Percentiles rank a stretch among this genome's conserved stretches.
Conservation (phyloP, 2,888 invertebrate genomes). For the Athripsodes cinereus region DNA sequence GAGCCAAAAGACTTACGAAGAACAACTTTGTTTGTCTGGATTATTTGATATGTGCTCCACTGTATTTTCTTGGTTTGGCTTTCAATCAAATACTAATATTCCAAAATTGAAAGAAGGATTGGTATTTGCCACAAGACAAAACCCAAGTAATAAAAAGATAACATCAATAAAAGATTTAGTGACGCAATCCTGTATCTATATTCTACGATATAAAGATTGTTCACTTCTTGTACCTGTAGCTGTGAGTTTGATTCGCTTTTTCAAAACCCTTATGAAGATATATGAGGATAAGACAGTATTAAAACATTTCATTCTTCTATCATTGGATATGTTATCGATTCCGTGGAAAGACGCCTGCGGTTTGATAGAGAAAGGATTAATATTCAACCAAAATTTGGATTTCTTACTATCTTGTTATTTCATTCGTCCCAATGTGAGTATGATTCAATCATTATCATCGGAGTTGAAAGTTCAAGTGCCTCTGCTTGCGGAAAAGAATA, state of each 20-base stretch:
- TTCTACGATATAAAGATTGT: slow-evolving; percentile 41
- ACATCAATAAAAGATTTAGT: slow-evolving; percentile 34
- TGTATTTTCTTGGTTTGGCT: slow-evolving; percentile 50
- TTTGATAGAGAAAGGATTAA: slow-evolving; percentile 56
- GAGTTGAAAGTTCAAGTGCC: slow-evolving; percentile 52
- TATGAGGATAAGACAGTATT: slow-evolving; percentile 39
- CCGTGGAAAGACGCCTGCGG: slow-evolving; percentile 66
- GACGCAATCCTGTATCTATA: slow-evolving; percentile 35
- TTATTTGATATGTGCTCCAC: slow-evolving; percentile 38
- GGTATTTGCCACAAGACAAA: slow-evolving; percentile 16
- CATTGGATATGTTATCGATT: slow-evolving; percentile 50
- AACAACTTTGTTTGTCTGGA: slow-evolving; percentile 40
- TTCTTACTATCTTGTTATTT: slow-evolving; percentile 60
- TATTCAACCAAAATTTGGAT: slow-evolving; percentile 58
- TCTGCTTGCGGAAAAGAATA: slow-evolving; percentile 51
- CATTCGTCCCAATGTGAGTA: slow-evolving; percentile 50
- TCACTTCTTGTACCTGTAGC: slow-evolving; percentile 52
- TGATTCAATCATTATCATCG: slow-evolving; percentile 52
- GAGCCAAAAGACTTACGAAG: slow-evolving; percentile 43
- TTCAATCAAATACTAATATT: slow-evolving; percentile 34
- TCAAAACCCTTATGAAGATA: slow-evolving; percentile 46
- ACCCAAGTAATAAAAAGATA: slow-evolving; percentile 13
- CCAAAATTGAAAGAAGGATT: slow-evolving; percentile 32
- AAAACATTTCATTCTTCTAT: slow-evolving; percentile 42
- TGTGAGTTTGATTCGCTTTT: slow-evolving; percentile 47